Percentiles rank a stretch among this genome's conserved stretches.
These are phyloP conservation scores for Hyaena hyaena DNA, from an alignment of 2,113 vertebrate genomes.

Conservation along the genomic window DNA sequence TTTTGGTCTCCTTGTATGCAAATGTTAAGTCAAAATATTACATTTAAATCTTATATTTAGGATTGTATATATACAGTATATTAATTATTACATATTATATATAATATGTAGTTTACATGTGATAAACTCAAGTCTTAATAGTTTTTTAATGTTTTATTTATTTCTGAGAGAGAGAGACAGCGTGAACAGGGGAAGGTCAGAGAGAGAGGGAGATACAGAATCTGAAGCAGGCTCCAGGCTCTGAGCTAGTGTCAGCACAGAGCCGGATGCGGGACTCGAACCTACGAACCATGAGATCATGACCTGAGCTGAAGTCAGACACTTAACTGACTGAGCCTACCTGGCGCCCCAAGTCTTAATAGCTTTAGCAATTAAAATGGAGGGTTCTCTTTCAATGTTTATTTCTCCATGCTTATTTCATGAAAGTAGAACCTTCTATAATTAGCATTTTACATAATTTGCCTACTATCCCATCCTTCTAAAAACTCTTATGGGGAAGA, in stretches of 20 bases:
- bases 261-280: too few species aligned
- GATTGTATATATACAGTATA: background rate
- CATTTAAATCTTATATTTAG: background rate
- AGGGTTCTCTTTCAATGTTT: background rate
- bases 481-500: background rate
- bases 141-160: too few species aligned
- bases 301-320: too few species aligned
- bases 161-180: too few species aligned
- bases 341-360: background rate
- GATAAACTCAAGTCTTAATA: background rate
- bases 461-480: background rate
- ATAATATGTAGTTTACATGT: conserved; percentile 26
- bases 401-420: conserved; percentile 44
- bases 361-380: background rate
- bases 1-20: background rate
- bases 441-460: conserved; percentile 14
- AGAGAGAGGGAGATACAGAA: too few species aligned
- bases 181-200: too few species aligned
- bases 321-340: too few species aligned
- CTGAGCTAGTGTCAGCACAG: too few species aligned
- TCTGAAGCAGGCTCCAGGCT: too few species aligned
- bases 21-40: background rate
- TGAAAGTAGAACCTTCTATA: background rate
- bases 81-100: background rate
- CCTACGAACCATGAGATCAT: too few species aligned